These are phyloP conservation scores for Isurus oxyrinchus DNA, from an alignment of 2,113 vertebrate genomes.

Conservation along the genomic window DNA sequence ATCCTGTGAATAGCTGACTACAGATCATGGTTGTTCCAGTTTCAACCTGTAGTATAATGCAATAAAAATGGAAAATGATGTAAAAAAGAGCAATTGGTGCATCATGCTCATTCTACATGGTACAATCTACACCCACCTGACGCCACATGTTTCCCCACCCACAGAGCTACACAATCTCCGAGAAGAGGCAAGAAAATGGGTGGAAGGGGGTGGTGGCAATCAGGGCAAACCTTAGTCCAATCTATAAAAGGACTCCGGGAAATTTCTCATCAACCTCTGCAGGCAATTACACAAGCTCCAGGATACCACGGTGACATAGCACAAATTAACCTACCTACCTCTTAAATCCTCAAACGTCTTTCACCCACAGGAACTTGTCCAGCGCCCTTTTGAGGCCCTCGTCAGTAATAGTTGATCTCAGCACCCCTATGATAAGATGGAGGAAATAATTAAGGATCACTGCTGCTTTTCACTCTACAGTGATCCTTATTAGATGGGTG, in stretches of 20 bases:
- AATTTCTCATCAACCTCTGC: background rate
- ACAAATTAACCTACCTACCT: background rate
- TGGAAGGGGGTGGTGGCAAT: background rate
- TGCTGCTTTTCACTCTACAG: background rate
- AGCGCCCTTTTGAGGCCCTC: background rate
- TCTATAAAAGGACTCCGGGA: background rate
- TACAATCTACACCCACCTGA: background rate
- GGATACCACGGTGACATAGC: background rate
- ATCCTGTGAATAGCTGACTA: background rate
- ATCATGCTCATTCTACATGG: background rate
- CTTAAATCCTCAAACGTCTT: background rate
- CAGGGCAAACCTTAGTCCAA: background rate
- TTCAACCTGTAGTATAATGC: background rate
- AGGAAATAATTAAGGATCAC: background rate
- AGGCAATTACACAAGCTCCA: background rate
- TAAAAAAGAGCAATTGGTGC: background rate
- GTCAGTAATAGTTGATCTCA: background rate
- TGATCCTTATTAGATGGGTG: background rate
- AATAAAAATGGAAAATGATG: background rate
- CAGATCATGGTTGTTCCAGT: background rate
- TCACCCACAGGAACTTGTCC: background rate
- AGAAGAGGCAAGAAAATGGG: background rate
- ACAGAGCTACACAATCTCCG: background rate
- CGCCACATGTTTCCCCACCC: background rate
- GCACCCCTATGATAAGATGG: background rate